Conservation (phyloP, 2,113 vertebrate genomes). For the Passer domesticus region DNA sequence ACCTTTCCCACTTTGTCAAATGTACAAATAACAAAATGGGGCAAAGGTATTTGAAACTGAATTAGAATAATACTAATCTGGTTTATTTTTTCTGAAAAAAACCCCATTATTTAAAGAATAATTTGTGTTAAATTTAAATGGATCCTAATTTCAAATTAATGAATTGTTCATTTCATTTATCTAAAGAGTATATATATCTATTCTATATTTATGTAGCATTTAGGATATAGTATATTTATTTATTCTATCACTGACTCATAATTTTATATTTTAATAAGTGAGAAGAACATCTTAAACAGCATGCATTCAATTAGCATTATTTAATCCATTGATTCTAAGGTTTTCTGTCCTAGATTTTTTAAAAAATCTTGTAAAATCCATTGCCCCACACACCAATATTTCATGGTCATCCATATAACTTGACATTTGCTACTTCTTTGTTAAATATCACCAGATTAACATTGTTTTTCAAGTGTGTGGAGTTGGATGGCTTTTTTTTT, state of each 20-base stretch:
- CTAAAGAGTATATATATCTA: not conserved
- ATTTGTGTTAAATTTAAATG: not conserved
- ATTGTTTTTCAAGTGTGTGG: not conserved
- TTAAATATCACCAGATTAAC: not conserved
- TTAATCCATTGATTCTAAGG: not conserved
- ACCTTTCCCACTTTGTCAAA: not conserved
- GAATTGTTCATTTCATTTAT: not conserved
- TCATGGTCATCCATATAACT: not conserved
- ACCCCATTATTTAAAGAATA: rapidly evolving
- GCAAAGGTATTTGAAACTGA: not conserved
- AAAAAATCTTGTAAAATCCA: not conserved
- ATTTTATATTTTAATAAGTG: not conserved
- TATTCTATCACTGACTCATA: not conserved
- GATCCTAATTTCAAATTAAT: not conserved
- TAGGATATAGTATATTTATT: not conserved
- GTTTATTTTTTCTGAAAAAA: not conserved
- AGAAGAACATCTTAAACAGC: not conserved
- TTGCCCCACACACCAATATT: not conserved
- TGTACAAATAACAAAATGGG: not conserved
- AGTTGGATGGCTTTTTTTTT: not conserved
- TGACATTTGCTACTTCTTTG: not conserved
- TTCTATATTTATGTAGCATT: not conserved
- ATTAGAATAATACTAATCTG: not conserved
- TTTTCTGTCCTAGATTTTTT: not conserved
- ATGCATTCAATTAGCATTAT: not conserved